These are phyloP conservation scores for Teleogryllus oceanicus DNA, from an alignment of 2,888 invertebrate genomes.

Conservation along the genomic window DNA sequence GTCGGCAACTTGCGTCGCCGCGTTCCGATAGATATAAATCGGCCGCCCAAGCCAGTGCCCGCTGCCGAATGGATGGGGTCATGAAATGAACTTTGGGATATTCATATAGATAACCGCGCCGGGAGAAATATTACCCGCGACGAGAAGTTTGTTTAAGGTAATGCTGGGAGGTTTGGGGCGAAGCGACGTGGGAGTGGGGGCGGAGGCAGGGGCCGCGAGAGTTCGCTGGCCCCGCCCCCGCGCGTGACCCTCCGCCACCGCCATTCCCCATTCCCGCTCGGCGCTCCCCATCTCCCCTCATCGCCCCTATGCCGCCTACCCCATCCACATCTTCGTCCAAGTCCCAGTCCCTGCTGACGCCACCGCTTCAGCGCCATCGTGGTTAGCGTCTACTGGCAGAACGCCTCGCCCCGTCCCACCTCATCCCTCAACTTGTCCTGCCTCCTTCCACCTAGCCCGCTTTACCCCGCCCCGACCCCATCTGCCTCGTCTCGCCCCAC, in stretches of 20 bases:
- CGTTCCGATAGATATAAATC: background rate
- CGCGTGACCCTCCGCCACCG: background rate
- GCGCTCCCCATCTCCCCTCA: background rate
- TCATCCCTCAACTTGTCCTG: no score
- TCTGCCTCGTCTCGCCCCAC: no score
- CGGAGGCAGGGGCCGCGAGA: background rate
- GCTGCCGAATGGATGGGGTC: background rate
- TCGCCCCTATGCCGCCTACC: background rate
- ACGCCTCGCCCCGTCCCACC: no score
- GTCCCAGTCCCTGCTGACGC: background rate
- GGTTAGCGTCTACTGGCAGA: no score
- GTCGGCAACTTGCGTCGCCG: background rate
- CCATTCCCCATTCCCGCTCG: background rate
- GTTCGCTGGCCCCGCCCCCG: background rate
- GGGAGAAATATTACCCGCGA: conserved; percentile 18
- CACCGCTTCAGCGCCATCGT: no score
- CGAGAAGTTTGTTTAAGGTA: conserved; percentile 18
- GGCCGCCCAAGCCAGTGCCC: background rate
- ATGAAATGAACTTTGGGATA: conserved; percentile 8
- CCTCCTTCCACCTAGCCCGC: no score
- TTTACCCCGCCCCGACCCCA: no score
- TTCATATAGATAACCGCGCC: conserved; percentile 9
- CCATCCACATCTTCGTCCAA: background rate
- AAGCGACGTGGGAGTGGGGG: background rate
- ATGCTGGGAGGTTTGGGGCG: background rate